Conservation (phyloP, 2,797 vertebrate genomes). For the Liparis tanakae region DNA sequence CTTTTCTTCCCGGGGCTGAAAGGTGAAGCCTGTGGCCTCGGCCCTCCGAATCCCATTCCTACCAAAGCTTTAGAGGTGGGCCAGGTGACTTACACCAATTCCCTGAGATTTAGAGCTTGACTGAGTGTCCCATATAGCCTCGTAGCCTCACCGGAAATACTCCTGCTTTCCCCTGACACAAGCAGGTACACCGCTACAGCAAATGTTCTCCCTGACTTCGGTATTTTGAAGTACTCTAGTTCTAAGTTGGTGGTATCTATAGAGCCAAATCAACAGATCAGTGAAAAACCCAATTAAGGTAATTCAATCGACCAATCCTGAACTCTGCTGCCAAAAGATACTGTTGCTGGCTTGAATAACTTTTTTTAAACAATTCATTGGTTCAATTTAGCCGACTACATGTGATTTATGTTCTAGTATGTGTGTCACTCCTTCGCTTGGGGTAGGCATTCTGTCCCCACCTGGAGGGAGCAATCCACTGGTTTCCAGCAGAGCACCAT, state of each 20-base stretch:
- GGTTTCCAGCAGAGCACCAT: too few species aligned
- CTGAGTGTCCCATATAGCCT: conserved; percentile 71
- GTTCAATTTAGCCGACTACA: neutral
- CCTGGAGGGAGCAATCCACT: too few species aligned
- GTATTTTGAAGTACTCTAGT: conserved; percentile 40
- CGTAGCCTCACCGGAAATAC: conserved; percentile 62
- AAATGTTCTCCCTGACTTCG: conserved; percentile 30
- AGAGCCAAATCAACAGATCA: neutral
- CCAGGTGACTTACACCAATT: conserved; percentile 78
- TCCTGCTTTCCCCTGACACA: conserved; percentile 50
- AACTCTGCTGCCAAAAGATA: neutral
- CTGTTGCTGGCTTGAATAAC: neutral
- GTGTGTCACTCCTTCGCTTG: too few species aligned
- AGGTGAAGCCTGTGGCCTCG: conserved; percentile 84
- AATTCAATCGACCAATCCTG: neutral
- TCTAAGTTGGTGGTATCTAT: conserved; percentile 17
- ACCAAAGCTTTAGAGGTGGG: conserved; percentile 74
- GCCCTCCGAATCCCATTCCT: conserved; percentile 78
- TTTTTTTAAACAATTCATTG: neutral
- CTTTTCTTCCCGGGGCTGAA: conserved; percentile 86
- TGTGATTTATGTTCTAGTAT: neutral
- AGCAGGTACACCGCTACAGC: conserved; percentile 38
- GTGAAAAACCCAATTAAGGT: conserved; percentile 1
- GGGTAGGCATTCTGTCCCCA: too few species aligned
- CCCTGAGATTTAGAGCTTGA: conserved; percentile 78